Percentiles rank a stretch among this genome's conserved stretches.
Conservation (phyloP, 2,797 vertebrate genomes). For the Characodon lateralis region DNA sequence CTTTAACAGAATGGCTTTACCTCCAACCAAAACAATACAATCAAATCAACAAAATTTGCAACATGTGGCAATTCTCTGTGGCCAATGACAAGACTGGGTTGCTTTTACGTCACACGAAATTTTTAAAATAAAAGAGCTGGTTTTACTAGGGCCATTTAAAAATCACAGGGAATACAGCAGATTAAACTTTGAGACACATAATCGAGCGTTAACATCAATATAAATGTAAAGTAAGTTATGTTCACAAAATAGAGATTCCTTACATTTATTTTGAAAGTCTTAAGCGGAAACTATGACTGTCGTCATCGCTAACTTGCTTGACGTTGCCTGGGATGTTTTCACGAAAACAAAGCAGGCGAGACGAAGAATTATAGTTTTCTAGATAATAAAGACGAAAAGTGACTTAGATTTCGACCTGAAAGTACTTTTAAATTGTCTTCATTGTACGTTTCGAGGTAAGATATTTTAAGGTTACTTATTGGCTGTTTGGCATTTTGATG, state of each 20-base stretch:
- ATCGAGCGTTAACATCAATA: no score
- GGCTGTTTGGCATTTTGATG: conserved; percentile 3
- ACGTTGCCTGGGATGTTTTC: conserved; percentile 3
- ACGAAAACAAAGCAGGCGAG: conserved; percentile 15
- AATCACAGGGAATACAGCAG: background rate
- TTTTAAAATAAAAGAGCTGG: conserved; percentile 45
- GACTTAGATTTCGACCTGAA: background rate
- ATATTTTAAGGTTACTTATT: background rate
- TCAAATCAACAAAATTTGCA: background rate
- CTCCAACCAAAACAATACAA: background rate
- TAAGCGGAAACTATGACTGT: background rate
- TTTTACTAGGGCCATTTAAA: background rate
- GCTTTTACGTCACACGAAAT: background rate
- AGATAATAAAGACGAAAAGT: background rate
- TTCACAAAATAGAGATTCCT: background rate
- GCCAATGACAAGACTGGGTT: background rate
- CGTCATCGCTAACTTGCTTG: background rate
- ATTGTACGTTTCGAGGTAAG: conserved; percentile 41
- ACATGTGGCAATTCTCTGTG: background rate
- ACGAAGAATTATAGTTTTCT: background rate
- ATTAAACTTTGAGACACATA: background rate
- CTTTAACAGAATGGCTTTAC: background rate
- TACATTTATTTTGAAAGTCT: conserved; percentile 41
- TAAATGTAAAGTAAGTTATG: background rate
- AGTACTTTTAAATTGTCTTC: background rate